These are phyloP conservation scores for Eulemur albifrons DNA, from an alignment of 2,797 vertebrate species.

Conservation along the genomic window DNA sequence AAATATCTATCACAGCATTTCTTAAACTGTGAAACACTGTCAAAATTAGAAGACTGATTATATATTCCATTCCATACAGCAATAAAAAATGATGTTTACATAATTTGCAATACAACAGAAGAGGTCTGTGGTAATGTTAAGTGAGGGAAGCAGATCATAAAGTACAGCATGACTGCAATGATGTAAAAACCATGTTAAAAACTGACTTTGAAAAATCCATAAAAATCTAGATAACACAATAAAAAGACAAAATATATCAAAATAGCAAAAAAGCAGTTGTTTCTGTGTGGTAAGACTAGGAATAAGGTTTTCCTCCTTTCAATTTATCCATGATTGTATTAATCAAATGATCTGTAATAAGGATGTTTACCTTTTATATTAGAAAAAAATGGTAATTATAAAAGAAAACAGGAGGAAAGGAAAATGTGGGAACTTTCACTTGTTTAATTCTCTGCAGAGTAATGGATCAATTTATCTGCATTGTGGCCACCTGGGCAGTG, in stretches of 20 bases:
- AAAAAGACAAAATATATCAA: background rate
- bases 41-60: background rate
- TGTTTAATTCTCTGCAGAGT: background rate
- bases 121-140: background rate
- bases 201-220: background rate
- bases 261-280: background rate
- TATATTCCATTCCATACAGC: background rate
- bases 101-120: background rate
- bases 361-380: background rate
- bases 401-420: background rate
- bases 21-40: background rate
- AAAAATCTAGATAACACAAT: background rate
- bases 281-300: background rate
- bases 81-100: background rate
- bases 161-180: background rate
- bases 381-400: background rate
- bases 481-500: background rate
- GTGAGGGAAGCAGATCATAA: background rate
- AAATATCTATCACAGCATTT: background rate
- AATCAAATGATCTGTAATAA: background rate
- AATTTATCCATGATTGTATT: background rate
- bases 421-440: background rate
- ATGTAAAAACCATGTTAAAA: background rate
- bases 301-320: background rate
- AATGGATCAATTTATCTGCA: background rate